Evolutionary conservation across 1,140 invertebrate species (phyloP).

Genomic region (Mactra quadrangularis): DNA sequence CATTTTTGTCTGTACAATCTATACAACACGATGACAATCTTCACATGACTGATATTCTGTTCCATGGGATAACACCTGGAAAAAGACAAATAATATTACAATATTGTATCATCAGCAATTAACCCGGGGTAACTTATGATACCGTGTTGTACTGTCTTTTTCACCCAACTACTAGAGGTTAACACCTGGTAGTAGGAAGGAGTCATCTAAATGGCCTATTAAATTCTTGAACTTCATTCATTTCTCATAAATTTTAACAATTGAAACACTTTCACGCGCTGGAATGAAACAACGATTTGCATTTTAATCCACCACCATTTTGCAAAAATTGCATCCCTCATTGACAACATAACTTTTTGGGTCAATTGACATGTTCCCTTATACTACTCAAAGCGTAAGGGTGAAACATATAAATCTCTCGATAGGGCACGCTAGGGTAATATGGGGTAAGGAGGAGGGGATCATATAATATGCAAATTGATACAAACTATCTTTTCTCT

Average conservation of each 20-base stretch:
- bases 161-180: background rate
- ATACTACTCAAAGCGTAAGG: slow-evolving; percentile 2
- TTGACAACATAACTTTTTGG: slow-evolving; percentile 28
- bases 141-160: too few relatives aligned
- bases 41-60: too few relatives aligned
- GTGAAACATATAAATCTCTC: slow-evolving; percentile 53
- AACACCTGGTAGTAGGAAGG: slow-evolving; percentile 17
- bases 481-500: slow-evolving; percentile 38
- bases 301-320: slow-evolving; percentile 49
- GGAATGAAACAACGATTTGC: slow-evolving; percentile 52
- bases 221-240: slow-evolving; percentile 16
- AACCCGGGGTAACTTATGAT: too few relatives aligned
- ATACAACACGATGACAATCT: too few relatives aligned
- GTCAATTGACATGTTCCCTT: slow-evolving; percentile 50
- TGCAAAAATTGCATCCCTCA: slow-evolving; percentile 46
- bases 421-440: background rate
- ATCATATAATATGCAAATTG: slow-evolving; percentile 55
- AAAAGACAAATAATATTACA: too few relatives aligned
- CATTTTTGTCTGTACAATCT: too few relatives aligned
- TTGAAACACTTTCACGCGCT: slow-evolving; percentile 1
- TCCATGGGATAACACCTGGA: too few relatives aligned
- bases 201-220: slow-evolving; percentile 22
- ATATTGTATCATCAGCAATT: too few relatives aligned
- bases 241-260: slow-evolving; percentile 31
- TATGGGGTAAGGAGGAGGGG: background rate